Evolutionary conservation across 2,888 invertebrate species (phyloP), one percentile per base, ranked within the genome.

Genomic region (Diloba caeruleocephala): DNA sequence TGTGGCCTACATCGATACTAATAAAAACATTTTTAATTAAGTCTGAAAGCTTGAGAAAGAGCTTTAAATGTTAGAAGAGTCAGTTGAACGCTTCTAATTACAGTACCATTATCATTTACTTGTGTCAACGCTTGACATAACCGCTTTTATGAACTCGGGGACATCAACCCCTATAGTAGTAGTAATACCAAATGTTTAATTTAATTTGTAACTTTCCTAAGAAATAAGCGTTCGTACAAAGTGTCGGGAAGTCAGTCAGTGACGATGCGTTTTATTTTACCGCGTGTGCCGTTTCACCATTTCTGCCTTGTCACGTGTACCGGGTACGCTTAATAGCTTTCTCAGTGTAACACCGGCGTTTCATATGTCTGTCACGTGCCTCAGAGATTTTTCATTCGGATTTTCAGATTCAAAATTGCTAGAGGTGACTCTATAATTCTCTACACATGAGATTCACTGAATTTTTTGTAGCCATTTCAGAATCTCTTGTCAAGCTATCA

Each of bases 251-350:
- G 79, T 75, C 74, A 71, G 63, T 50, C 72, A 64, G 72, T 86
- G 86, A 87, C 81, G 60, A 59, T 65, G 73, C 75, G 70, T 70
- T 79, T 84, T 81, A 80, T 79, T 80, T 81, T 76, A 78, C 76
- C 79, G 70, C 74, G 80, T 81, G 78, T 78, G 70, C 79, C 78
- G 81, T 87, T 84, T 75, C 79, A 80, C 76, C 74, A 75, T 81
- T 82, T 78, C 70, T 63, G 86, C 83, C 59, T 54, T 81, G 86
- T 90, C 90, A 88, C n/a, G 78, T 77, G 76, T 82, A 79, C 81
- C 80, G 74, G 78, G 76, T 71, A 57, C 58, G 62, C 74, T 74
- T 82, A 79, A 83, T 80, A 75, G 78, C 74, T 71, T 67, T 74
- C 79, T 78, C 72, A 54, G 64, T 58, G 60, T 70, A 57, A 71